These are phyloP conservation scores for Paralvinella palmiformis DNA, from an alignment of 1,140 invertebrate species.

Conservation along the genomic window DNA sequence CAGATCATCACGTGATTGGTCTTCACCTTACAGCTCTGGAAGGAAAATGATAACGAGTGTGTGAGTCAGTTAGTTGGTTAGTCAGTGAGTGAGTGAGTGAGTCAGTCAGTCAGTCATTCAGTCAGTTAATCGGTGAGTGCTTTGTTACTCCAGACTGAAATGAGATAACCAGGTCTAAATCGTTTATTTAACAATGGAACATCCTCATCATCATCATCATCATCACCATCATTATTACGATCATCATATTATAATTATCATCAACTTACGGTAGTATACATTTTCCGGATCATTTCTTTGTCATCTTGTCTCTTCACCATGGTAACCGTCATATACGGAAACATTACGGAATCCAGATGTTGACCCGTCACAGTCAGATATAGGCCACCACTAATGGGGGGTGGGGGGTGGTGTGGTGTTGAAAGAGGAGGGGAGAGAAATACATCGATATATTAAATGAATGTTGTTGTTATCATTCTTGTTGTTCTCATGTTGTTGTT, in stretches of 20 bases:
- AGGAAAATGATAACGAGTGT: too few species aligned
- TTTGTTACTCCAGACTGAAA: background rate
- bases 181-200: background rate
- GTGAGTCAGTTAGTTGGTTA: too few species aligned
- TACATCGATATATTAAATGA: background rate
- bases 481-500: background rate
- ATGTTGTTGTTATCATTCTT: background rate
- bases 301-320: background rate
- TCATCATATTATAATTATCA: background rate
- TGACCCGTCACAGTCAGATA: conserved; percentile 21
- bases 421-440: background rate
- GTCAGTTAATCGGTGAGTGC: too few species aligned
- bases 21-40: background rate
- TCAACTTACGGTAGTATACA: background rate
- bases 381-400: conserved; percentile 22
- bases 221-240: background rate
- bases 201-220: background rate
- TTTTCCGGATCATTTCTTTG: background rate
- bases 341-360: conserved; percentile 24
- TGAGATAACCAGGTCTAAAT: background rate
- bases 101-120: too few species aligned
- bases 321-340: conserved; percentile 23
- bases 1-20: background rate
- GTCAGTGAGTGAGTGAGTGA: too few species aligned
- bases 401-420: too few species aligned